Conservation (phyloP, 2,113 vertebrate species). For the Neogobius melanostomus region DNA sequence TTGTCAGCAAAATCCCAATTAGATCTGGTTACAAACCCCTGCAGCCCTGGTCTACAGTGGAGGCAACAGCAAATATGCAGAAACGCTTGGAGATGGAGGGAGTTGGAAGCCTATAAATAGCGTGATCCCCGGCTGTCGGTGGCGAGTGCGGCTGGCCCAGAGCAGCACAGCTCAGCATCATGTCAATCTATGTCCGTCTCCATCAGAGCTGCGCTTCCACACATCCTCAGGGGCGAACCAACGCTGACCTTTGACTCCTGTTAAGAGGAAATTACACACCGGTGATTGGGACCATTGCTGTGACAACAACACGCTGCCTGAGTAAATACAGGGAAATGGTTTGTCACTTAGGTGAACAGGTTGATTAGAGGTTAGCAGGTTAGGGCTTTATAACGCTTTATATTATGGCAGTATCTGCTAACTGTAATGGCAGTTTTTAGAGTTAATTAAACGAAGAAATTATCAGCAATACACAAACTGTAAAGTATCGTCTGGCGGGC, state of each 20-base stretch:
- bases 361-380: no score
- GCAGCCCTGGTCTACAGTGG: slow-evolving; percentile 21
- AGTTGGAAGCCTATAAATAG: slow-evolving; percentile 66
- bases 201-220: slow-evolving; percentile 37
- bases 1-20: no score
- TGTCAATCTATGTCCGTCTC: slow-evolving; percentile 58
- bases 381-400: no score
- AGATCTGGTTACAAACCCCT: no score
- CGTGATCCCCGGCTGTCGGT: slow-evolving; percentile 65
- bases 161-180: slow-evolving; percentile 60
- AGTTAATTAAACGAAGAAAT: no score
- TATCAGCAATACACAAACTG: no score
- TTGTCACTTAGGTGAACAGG: slow-evolving; percentile 7
- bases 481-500: no score
- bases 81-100: slow-evolving; percentile 8
- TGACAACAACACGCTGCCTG: no score
- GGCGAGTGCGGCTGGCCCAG: slow-evolving; percentile 53
- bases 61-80: slow-evolving; percentile 35
- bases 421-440: no score
- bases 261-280: slow-evolving; percentile 16
- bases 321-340: slow-evolving; percentile 13
- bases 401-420: no score
- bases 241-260: slow-evolving; percentile 47
- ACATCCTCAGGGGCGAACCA: slow-evolving; percentile 14
- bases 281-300: no score